Conservation (phyloP, 1,140 invertebrate species). For the Dermatophagoides farinae region DNA sequence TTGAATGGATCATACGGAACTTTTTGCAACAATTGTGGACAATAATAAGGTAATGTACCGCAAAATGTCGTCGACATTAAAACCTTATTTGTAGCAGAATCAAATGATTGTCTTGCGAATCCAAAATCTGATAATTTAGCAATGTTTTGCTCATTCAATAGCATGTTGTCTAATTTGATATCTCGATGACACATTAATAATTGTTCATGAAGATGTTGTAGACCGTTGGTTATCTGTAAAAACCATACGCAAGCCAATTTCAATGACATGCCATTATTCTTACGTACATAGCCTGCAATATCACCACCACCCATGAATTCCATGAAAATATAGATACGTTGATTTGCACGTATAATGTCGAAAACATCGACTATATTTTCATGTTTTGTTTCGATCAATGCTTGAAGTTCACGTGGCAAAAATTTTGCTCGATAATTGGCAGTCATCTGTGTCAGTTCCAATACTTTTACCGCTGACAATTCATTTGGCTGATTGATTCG, state of each 20-base stretch:
- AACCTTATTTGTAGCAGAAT: not conserved
- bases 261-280: not conserved
- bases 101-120: conserved; percentile 9
- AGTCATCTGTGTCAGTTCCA: conserved; percentile 9
- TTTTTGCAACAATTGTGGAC: conserved; percentile 21
- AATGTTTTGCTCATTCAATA: not conserved
- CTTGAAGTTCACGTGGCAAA: conserved; percentile 12
- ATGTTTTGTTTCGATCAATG: conserved; percentile 11
- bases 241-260: conserved; percentile 6
- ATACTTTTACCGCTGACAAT: conserved; percentile 9
- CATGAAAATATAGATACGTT: conserved; percentile 15
- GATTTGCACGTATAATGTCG: conserved; percentile 13
- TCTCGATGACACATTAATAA: conserved; percentile 11
- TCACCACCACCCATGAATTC: conserved; percentile 11
- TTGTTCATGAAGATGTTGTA: conserved; percentile 10
- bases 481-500: not conserved
- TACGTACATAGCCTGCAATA: conserved; percentile 8
- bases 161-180: conserved; percentile 15
- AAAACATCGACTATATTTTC: conserved; percentile 10
- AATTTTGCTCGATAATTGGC: conserved; percentile 12
- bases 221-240: not conserved
- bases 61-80: conserved; percentile 12
- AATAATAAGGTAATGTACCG: conserved; percentile 14
- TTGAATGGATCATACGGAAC: conserved; percentile 20
- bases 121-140: conserved; percentile 16